Evolutionary conservation across 2,888 invertebrate species (phyloP).

Genomic region (Ochropacha duplaris): DNA sequence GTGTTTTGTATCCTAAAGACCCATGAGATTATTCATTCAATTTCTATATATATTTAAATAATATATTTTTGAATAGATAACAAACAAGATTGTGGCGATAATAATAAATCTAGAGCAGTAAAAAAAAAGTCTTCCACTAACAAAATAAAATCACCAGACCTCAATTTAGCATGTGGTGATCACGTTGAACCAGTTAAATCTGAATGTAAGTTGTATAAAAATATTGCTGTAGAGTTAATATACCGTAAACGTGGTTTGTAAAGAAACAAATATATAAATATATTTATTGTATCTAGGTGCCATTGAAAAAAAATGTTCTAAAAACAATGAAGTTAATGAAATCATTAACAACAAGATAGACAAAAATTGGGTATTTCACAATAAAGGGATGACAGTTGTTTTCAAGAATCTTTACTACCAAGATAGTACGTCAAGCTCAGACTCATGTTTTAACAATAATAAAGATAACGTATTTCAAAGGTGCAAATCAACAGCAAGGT

Average conservation of each 20-base stretch:
- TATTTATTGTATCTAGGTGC: neutral
- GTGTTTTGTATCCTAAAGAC: neutral
- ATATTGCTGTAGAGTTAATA: too few species aligned
- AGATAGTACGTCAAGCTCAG: slow-evolving; percentile 37
- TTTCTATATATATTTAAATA: too few species aligned
- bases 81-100: neutral
- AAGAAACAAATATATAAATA: too few species aligned
- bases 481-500: neutral
- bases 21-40: neutral
- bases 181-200: neutral
- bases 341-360: neutral
- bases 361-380: neutral
- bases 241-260: too few species aligned
- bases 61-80: neutral
- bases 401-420: slow-evolving; percentile 34
- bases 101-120: neutral
- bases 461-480: neutral
- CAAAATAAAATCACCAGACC: neutral
- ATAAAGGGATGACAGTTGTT: slow-evolving; percentile 13
- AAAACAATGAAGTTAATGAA: neutral
- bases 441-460: slow-evolving; percentile 22
- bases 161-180: slow-evolving; percentile 11
- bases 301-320: neutral
- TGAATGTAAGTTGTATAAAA: neutral
- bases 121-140: neutral